Evolutionary conservation across 2,113 vertebrate genomes (phyloP).

Genomic region (Haplochromis vanheusdeni): DNA sequence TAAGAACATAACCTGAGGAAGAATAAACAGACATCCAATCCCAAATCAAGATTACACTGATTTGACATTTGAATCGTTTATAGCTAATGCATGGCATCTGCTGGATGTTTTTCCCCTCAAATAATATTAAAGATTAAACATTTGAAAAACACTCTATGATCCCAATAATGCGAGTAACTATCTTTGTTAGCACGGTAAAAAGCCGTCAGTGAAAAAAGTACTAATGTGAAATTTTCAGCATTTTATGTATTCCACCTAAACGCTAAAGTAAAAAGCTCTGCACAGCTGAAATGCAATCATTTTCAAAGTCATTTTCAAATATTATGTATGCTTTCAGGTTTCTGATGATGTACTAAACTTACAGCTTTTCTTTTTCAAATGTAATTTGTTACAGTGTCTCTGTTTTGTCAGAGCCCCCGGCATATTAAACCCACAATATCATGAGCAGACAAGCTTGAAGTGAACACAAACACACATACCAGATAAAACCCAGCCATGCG

Average conservation of each 20-base stretch:
- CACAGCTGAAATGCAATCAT: neutral
- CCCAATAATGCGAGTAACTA: neutral
- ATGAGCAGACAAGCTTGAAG: rapidly evolving
- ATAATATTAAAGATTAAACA: neutral
- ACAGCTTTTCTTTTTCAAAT: neutral
- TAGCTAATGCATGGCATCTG: neutral
- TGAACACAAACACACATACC: constrained; percentile 50
- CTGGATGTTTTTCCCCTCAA: neutral
- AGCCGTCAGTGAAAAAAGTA: neutral
- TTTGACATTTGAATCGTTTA: neutral
- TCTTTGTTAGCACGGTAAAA: neutral
- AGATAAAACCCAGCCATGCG: constrained; percentile 75
- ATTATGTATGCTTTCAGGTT: neutral
- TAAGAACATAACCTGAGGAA: constrained; percentile 58
- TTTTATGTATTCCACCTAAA: neutral
- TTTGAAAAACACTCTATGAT: neutral
- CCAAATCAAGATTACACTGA: neutral
- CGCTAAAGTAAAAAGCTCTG: neutral
- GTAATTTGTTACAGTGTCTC: neutral
- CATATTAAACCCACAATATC: neutral
- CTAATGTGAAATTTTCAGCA: neutral
- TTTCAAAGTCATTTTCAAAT: neutral
- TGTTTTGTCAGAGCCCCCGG: neutral
- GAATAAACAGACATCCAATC: neutral
- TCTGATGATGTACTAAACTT: neutral